Evolutionary conservation across 2,113 vertebrate species (phyloP), one percentile per base, ranked within the genome.

Genomic region (Lamprotornis superbus): DNA sequence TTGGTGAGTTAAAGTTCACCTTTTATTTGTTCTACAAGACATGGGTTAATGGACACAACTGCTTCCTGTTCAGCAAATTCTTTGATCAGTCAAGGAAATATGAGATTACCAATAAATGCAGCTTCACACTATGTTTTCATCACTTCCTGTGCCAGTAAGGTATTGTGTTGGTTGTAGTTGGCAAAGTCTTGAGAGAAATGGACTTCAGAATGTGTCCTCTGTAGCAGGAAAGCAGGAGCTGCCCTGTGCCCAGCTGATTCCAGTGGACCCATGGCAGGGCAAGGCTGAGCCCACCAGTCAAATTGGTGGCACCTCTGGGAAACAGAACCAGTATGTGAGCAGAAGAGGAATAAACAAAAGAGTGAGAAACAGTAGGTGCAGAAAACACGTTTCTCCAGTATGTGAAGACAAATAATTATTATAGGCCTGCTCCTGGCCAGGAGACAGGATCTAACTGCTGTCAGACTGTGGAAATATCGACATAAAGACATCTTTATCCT

Each of bases 221-320:
- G 49, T 22, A n/a, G n/a, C 18, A 84, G 52, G 39, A 61, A 74
- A 56, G 28, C 9, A 27, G 28, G n/a, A 25, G 10, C 42, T 61
- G 13, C 4, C n/a, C 24, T 3, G 1, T 39, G 63, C 11, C 33
- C 33, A 52, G 11, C 9, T 0, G 5, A 8, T 35, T 44, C 60
- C 25, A 25, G 3, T 7, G 18, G 22, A 56, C 15, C 15, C 28
- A 12, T 1, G 7, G 25, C 14, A 75, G 31, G 17, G 37, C 28
- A 37, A 11, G 28, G 15, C 31, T 49, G 31, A 65, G 27, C 12
- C 12, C 50, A 57, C 5, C 31, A 49, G 64, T 12, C 24, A 77
- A 28, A 19, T n/a, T 61, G 31, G 35, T 63, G 65, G 28, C 47
- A 78, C 9, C 5, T 59, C 61, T 87, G 56, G 23, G 21, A 82